A percentile compares a stretch with the other conserved stretches of the same genome.
Conservation (phyloP, 2,113 vertebrate genomes). For the Rhodinocichla rosea region DNA sequence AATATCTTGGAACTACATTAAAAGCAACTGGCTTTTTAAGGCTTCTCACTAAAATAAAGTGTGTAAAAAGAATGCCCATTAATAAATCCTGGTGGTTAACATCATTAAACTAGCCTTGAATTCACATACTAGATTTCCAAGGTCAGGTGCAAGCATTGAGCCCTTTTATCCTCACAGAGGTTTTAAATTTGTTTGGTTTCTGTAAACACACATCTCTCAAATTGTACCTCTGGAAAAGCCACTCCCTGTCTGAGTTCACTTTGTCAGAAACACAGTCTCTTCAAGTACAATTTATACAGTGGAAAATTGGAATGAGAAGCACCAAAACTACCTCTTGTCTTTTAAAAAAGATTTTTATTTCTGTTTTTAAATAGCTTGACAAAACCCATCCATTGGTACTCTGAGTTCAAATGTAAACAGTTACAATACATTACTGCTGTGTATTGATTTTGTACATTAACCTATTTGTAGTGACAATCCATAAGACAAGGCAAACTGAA, state of each 20-base stretch:
- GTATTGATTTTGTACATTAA: not conserved
- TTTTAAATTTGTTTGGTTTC: not conserved
- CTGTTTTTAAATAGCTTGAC: constrained; percentile 41
- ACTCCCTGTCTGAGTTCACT: not conserved
- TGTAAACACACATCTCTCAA: not conserved
- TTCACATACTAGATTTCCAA: not conserved
- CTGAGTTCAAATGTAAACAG: constrained; percentile 48
- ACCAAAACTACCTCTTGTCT: not conserved
- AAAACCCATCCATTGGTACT: constrained; percentile 11
- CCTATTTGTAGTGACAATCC: not conserved
- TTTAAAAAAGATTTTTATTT: constrained; percentile 35
- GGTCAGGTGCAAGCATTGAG: not conserved
- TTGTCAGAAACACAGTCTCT: not conserved
- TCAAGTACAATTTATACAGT: not conserved
- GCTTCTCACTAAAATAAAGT: not conserved
- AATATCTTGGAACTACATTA: not conserved
- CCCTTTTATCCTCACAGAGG: not conserved
- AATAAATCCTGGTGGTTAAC: not conserved
- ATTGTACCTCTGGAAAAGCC: not conserved
- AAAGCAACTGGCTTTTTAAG: not conserved
- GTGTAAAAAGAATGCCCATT: not conserved
- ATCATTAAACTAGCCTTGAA: not conserved
- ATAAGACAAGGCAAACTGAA: not conserved
- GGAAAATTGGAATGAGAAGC: not conserved
- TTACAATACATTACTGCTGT: not conserved